Percentiles rank a stretch among this genome's conserved stretches.
Conservation (phyloP, 2,888 invertebrate species). For the Clanis bilineata region DNA sequence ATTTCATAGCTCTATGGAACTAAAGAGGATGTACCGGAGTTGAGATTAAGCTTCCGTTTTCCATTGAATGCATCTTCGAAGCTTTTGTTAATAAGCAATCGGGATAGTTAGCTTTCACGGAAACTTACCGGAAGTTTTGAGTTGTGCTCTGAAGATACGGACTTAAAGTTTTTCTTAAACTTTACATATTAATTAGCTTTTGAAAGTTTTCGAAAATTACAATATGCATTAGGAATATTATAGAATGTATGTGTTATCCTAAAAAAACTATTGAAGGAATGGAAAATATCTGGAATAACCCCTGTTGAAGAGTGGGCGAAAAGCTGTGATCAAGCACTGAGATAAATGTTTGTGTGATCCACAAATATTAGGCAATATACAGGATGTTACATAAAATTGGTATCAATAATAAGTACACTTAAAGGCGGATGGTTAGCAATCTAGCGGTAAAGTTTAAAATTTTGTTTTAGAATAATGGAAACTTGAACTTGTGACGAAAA, state of each 20-base stretch:
- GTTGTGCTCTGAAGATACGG: background rate
- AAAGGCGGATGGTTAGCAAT: too few relatives aligned
- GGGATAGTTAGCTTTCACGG: background rate
- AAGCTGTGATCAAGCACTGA: too few relatives aligned
- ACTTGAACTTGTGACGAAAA: too few relatives aligned
- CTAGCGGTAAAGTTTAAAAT: too few relatives aligned
- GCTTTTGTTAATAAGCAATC: background rate
- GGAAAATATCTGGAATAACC: too few relatives aligned
- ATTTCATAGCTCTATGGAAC: background rate
- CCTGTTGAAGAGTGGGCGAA: too few relatives aligned
- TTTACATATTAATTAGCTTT: background rate
- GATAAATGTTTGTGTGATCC: too few relatives aligned
- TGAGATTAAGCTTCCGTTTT: background rate
- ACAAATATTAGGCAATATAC: too few relatives aligned
- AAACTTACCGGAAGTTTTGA: background rate
- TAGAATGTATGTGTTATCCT: background rate
- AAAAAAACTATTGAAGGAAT: too few relatives aligned
- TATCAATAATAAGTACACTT: too few relatives aligned
- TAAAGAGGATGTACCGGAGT: background rate
- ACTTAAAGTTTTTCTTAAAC: background rate
- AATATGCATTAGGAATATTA: background rate
- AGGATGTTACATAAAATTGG: too few relatives aligned
- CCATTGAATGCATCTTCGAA: background rate
- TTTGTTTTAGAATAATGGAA: too few relatives aligned
- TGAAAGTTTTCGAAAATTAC: background rate